These are phyloP conservation scores for Ptychobarbus kaznakovi DNA, from an alignment of 2,797 vertebrate genomes.

Conservation along the genomic window DNA sequence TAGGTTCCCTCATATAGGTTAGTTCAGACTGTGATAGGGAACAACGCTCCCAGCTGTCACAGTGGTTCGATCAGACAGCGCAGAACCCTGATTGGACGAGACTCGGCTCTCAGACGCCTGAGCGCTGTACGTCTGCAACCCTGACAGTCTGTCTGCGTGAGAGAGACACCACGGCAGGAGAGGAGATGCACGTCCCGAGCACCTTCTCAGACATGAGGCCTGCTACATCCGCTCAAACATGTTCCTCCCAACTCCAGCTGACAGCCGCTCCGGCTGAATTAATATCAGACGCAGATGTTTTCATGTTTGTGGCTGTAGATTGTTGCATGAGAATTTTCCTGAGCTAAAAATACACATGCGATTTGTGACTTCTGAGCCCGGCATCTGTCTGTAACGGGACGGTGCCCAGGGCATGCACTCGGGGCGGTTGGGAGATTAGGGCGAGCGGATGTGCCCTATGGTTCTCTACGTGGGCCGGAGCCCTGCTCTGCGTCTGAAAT, in stretches of 20 bases:
- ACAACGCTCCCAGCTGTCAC: constrained; percentile 13
- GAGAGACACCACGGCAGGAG: constrained; percentile 5
- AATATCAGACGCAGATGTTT: constrained; percentile 38
- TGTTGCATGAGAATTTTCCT: constrained; percentile 12
- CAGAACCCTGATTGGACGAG: constrained; percentile 14
- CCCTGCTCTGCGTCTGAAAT: constrained; percentile 37
- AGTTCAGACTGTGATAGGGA: neutral
- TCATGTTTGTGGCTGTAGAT: constrained; percentile 16
- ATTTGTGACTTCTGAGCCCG: neutral
- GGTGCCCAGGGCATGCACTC: constrained; percentile 18
- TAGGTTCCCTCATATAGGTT: neutral
- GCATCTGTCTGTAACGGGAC: neutral
- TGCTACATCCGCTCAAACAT: constrained; percentile 14
- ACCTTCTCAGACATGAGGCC: constrained; percentile 33
- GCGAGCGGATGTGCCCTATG: constrained; percentile 29
- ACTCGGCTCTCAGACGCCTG: neutral
- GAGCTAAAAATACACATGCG: constrained; percentile 2
- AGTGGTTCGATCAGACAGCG: neutral
- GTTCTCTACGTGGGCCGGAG: constrained; percentile 1
- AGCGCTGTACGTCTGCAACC: constrained; percentile 11
- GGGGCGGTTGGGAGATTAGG: neutral
- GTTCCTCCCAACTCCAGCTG: constrained; percentile 21
- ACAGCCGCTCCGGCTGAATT: constrained; percentile 20
- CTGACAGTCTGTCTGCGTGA: constrained; percentile 38
- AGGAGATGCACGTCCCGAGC: constrained; percentile 15